Percentiles rank a stretch among this genome's conserved stretches.
Evolutionary conservation across 2,797 vertebrate genomes (phyloP).

Genomic region (Mareca penelope): DNA sequence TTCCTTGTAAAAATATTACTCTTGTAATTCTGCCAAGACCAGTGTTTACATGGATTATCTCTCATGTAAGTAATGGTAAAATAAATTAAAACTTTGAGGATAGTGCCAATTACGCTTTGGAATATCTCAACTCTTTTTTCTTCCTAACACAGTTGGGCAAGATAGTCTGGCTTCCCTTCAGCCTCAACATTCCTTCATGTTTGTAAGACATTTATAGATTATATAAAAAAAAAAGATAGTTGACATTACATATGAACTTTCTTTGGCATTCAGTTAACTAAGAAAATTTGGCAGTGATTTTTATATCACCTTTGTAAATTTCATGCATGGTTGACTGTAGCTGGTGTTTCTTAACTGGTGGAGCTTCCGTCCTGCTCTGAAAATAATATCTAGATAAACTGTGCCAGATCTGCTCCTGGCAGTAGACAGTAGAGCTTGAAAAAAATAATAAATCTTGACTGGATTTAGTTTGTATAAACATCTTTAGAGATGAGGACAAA

Average conservation of each 20-base stretch:
- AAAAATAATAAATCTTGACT: background rate
- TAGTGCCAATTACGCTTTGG: background rate
- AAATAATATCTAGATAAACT: background rate
- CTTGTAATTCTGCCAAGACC: conserved; percentile 69
- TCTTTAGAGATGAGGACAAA: background rate
- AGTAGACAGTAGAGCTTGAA: background rate
- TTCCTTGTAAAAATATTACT: conserved; percentile 77
- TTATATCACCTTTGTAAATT: conserved; percentile 8
- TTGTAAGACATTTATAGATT: background rate
- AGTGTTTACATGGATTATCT: conserved; percentile 73
- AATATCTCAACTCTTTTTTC: conserved; percentile 26
- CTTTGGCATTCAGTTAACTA: conserved; percentile 3
- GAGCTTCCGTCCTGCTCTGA: background rate
- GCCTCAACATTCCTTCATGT: background rate
- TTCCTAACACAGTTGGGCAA: background rate
- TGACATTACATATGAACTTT: background rate
- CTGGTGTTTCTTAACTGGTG: conserved; percentile 7
- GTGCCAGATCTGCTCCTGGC: background rate
- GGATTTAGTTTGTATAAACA: background rate
- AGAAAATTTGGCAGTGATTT: background rate
- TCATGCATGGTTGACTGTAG: background rate
- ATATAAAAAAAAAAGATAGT: background rate
- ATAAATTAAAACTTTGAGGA: conserved; percentile 25
- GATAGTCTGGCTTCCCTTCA: background rate
- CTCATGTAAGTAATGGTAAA: conserved; percentile 46